Evolutionary conservation across 2,797 vertebrate species (phyloP), one percentile per base, ranked within the genome.

Genomic region (Coracias cyanogaster): DNA sequence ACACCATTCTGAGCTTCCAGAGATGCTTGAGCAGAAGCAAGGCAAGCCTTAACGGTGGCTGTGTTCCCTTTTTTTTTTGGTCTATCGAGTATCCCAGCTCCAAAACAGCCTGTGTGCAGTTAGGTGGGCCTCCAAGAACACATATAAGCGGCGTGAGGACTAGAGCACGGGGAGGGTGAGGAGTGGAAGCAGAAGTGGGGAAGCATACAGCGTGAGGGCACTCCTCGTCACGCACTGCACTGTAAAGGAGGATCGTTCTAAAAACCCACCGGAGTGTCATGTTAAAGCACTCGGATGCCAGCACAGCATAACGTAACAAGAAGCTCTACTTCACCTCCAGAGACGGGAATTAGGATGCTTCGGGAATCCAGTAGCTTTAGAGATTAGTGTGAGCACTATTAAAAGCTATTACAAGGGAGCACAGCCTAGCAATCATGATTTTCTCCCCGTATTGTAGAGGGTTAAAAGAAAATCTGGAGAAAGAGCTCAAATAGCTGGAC

Each of bases 391-490:
- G 43, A 96, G 82, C 39, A 88, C 86, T 80, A 90, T 13, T 9
- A 76, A 72, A 74, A 97, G 91, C 96, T 97, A 97, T 81, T 88
- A 92, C 84, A 96, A 94, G 96, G 94, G 95, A 96, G 91, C 95
- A 94, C 64, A 96, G 96, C 97, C 95, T 77, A 96, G 96, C 97
- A 98, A 98, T 98, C 98, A 98, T 97, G 97, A 98, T 90, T 97
- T 43, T 43, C 96, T 97, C 97, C 94, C 93, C 65, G 80, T 85
- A 81, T 18, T 62, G 92, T 20, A 88, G 62, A 97, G 92, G 94
- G 94, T 94, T 93, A 94, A 86, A 91, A 93, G 41, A 86, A 93
- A 89, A 91, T 84, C 97, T 96, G 85, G 91, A 94, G 93, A 94
- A 95, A 95, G 65, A 81, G 81, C 91, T 97, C 95, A 93, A 77